Base-by-base conservation (phyloP, 2,888 invertebrate species). In the Zygothrica quintamaculata region DNA sequence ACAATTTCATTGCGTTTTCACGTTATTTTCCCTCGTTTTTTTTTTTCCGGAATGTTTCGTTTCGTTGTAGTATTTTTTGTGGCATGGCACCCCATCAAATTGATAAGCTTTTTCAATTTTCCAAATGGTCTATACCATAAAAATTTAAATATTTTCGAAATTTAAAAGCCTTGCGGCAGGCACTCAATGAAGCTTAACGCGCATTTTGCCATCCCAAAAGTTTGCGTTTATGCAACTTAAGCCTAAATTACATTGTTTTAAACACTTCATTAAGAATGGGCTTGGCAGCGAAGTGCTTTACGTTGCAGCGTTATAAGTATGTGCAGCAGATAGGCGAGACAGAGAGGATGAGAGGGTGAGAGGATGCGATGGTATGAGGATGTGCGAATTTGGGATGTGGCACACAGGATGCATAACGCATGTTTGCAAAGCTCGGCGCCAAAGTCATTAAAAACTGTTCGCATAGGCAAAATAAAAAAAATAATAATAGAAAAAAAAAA, bases 401-500 rank as follows among this genome's bases (percentile, higher is more conserved):
- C 18, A 40, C 33, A 56, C 75, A 77, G 65, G 71, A 77, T 77
- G 78, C 58, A 66, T 39, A 67, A 69, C 71, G 80, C 84, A 67
- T 86, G 84, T 84, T 81, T 81, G 69, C 84, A 74, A 69, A 77
- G 84, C 84, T 84, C 72, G 74, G 62, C 84, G 59, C 68, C 79
- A 86, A 84, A 84, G 82, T 84, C 82, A 84, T 84, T 84, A 84
- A 84, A 84, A 84, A 87, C 69, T 84, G 87, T 84, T 69, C 86
- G 66, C 85, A 74, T 84, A 87, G 82, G 85, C 82, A 84, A 50
- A 47, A 16, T 18, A 29, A 34, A 40, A 26, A 11, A 36, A 46
- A 9, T 43, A 34, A 36, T 42, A 47, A 46, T 46, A 31, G 22
- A 37, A 37, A 31, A 51, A 55, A 61, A 84, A 80, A 84, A 76